These are phyloP conservation scores for Actinemys pallida DNA, from an alignment of 2,113 vertebrate genomes.

Conservation along the genomic window DNA sequence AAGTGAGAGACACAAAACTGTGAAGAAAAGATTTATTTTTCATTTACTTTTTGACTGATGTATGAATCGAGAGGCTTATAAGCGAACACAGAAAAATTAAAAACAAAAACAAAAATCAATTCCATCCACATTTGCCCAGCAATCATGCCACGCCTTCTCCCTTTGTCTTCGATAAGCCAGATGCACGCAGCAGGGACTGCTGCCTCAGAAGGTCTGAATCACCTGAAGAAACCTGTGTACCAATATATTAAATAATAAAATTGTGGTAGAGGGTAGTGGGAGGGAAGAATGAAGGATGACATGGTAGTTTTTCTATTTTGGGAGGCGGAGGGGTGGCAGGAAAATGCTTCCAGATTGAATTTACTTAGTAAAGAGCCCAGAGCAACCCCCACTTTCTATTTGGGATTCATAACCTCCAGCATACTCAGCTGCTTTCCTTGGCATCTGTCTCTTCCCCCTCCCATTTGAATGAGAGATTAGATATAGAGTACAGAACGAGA, in stretches of 20 bases:
- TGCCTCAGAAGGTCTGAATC: background rate
- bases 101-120: background rate
- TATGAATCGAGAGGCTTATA: background rate
- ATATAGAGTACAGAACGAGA: background rate
- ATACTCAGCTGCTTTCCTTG: slow-evolving; percentile 24
- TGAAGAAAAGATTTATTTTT: background rate
- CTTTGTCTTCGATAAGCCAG: background rate
- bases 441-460: background rate
- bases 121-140: background rate
- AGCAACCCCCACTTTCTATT: background rate
- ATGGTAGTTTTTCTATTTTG: background rate
- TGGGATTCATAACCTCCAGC: background rate
- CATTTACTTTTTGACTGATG: background rate
- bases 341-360: background rate
- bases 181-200: background rate
- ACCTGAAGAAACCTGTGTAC: background rate
- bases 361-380: background rate
- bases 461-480: background rate
- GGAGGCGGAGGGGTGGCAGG: background rate
- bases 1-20: background rate
- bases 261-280: background rate
- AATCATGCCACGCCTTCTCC: background rate
- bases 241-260: background rate
- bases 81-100: background rate
- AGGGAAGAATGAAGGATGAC: background rate